Evolutionary conservation across 2,797 vertebrate species (phyloP).

Genomic region (Crenichthys baileyi): DNA sequence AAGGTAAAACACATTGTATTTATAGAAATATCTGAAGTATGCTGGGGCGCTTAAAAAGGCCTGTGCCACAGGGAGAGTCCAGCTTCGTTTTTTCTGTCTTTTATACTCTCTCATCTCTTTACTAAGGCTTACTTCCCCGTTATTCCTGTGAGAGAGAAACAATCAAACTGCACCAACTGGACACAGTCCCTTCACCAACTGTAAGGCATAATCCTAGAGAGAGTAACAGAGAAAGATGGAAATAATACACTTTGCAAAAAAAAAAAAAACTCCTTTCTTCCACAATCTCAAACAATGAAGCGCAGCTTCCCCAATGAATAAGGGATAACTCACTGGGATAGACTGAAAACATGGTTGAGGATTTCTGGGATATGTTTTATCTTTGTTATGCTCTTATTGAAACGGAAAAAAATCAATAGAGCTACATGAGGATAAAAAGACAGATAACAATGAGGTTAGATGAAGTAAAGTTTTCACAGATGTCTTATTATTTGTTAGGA

Average conservation of each 20-base stretch:
- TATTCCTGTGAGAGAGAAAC: constrained; percentile 64
- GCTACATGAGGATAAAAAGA: constrained; percentile 60
- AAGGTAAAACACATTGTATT: constrained; percentile 67
- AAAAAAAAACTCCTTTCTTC: constrained; percentile 55
- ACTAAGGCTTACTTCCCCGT: constrained; percentile 47
- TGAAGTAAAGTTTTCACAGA: constrained; percentile 68
- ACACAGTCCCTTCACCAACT: constrained; percentile 69
- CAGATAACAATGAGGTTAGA: constrained; percentile 66
- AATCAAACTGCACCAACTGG: constrained; percentile 77
- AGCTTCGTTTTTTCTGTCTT: constrained; percentile 40
- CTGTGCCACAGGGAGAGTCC: constrained; percentile 67
- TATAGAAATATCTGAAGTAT: constrained; percentile 70
- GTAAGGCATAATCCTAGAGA: constrained; percentile 63
- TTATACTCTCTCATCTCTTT: constrained; percentile 56
- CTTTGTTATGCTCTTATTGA: constrained; percentile 68
- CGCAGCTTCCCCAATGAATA: constrained; percentile 65
- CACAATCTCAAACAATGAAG: constrained; percentile 66
- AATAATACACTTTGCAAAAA: constrained; percentile 58
- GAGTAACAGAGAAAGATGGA: constrained; percentile 60
- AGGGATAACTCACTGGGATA: constrained; percentile 70
- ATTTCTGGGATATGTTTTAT: constrained; percentile 73
- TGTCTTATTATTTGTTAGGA: constrained; percentile 56
- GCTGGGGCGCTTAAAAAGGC: constrained; percentile 41
- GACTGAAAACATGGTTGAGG: constrained; percentile 62
- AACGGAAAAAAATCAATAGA: constrained; percentile 70